phyloP scores from a whole-genome alignment of 2,888 invertebrate genomes.

The Pharmacophagus antenor region DNA sequence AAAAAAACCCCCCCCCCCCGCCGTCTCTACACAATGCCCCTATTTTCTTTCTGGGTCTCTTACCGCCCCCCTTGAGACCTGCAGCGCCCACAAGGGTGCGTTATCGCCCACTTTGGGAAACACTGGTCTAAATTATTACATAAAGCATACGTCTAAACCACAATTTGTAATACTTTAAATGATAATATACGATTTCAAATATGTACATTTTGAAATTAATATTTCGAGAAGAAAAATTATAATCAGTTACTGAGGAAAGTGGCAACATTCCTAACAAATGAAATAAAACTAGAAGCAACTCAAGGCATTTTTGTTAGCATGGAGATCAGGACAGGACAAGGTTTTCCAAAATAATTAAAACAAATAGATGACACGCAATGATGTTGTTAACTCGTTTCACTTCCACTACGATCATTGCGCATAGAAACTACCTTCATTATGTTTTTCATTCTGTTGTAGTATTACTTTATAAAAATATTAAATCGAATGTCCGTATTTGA shows the following conservation, averaged over 20 bases:
- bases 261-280: not conserved
- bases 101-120: too few species aligned
- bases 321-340: not conserved
- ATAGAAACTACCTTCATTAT: not conserved
- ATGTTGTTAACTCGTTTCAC: not conserved
- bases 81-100: too few species aligned
- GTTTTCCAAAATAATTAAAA: not conserved
- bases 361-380: not conserved
- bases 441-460: not conserved
- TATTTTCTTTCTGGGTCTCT: too few species aligned
- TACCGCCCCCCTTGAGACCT: too few species aligned
- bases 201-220: too few species aligned
- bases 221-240: not conserved
- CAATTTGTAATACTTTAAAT: too few species aligned
- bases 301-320: not conserved
- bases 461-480: not conserved
- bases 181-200: too few species aligned
- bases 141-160: too few species aligned
- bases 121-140: too few species aligned
- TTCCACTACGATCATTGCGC: constrained; percentile 1
- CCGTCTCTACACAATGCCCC: too few species aligned
- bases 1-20: too few species aligned
- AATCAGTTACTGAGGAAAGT: not conserved
- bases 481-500: too few species aligned
- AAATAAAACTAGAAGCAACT: not conserved